Base-by-base conservation (phyloP, 2,888 invertebrate genomes). In the Flexamia atlantica region DNA sequence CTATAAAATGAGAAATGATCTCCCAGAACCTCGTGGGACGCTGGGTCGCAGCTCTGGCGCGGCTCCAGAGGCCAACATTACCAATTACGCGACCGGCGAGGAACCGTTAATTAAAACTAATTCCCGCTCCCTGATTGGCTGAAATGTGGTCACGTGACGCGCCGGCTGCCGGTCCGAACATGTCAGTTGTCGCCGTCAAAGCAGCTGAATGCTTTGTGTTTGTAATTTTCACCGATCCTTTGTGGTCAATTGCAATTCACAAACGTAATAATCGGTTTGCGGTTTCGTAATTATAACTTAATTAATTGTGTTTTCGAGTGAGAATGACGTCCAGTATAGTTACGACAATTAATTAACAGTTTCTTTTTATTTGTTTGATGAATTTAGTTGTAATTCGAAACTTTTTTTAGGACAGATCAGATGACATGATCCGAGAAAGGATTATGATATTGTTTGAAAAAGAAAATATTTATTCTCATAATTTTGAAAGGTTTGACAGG, bases 41-140 rank as follows among this genome's bases (percentile, higher is more conserved):
- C 28, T 14, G 28, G 1, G 64, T 14, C 64, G n/a, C n/a, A 28
- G 28, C 4, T 28, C 30, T 64, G 28, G 28, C 64, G 25, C 28
- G 3, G 25, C 64, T 57, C 57, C 57, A 57, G 46, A 46, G 23
- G 3, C 20, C 64, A 28, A 5, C 25, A 17, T 64, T 17, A 30
- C 30, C 57, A 64, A 64, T 64, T 64, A 64, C 30, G 28, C 30
- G 57, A 57, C 23, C 57, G 57, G 20, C 64, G 14, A 64, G 20
- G 0, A 28, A 64, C 64, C 64, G 28, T 64, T 64, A 28, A 64
- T 64, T 64, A 64, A 64, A 64, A 64, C 64, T 64, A 64, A 64
- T 64, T 64, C 64, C 12, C 64, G 64, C 30, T 30, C 28, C 14
- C 64, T 64, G 64, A 64, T 28, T 64, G 64, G 64, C 17, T 30